Evolutionary conservation across 2,113 vertebrate species (phyloP).

Genomic region (Ochotona curzoniae): DNA sequence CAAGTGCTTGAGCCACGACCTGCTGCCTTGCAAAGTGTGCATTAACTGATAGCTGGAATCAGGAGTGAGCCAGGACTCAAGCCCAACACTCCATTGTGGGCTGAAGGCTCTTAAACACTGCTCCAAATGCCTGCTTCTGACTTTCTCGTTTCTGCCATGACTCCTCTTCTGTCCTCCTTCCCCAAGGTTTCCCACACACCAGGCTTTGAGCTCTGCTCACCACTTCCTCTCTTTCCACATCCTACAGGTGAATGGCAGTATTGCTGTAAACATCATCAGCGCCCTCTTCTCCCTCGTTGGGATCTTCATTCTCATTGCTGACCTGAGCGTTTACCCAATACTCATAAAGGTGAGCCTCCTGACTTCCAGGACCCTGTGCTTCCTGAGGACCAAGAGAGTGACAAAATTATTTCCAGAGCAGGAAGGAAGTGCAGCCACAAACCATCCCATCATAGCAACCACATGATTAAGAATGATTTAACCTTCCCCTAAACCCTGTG

Average conservation of each 20-base stretch:
- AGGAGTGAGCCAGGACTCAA: too few relatives aligned
- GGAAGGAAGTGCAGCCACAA: background rate
- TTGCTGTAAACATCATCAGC: slow-evolving; percentile 19
- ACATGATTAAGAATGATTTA: background rate
- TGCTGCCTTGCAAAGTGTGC: too few relatives aligned
- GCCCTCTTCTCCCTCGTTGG: background rate
- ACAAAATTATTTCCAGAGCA: background rate
- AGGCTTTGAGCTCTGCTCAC: background rate
- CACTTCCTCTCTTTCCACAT: background rate
- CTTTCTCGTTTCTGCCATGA: background rate
- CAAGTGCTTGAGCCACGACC: too few relatives aligned
- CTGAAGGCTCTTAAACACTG: too few relatives aligned
- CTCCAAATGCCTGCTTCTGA: too few relatives aligned
- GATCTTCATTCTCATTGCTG: background rate
- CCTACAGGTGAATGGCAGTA: slow-evolving; percentile 26
- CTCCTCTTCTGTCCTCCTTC: too few relatives aligned
- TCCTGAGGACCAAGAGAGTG: background rate
- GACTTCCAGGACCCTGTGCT: background rate
- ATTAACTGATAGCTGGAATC: too few relatives aligned
- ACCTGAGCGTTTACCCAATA: fast-evolving
- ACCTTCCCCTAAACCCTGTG: background rate
- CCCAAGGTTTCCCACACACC: background rate
- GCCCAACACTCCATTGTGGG: too few relatives aligned
- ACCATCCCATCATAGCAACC: background rate
- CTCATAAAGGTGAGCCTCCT: background rate